Conservation (phyloP, 2,113 vertebrate species). For the Hemiprocne comata region DNA sequence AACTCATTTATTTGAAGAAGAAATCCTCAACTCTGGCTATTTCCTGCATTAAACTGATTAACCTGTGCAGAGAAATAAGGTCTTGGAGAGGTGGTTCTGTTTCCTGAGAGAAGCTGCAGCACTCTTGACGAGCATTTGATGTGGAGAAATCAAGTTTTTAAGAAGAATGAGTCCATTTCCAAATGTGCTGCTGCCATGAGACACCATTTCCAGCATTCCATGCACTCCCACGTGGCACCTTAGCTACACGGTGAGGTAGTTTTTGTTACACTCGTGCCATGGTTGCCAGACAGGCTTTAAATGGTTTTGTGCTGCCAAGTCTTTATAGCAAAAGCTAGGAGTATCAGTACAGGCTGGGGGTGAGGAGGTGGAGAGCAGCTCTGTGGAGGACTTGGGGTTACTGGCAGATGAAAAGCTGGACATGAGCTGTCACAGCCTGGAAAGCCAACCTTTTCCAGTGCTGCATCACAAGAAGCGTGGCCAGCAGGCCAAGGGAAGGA, state of each 20-base stretch:
- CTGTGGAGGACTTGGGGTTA: not conserved
- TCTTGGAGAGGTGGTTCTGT: constrained; percentile 5
- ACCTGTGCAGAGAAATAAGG: constrained; percentile 5
- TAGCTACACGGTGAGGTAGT: not conserved
- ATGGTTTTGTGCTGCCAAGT: not conserved
- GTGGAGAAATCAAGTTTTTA: not conserved
- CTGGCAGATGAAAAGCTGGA: not conserved
- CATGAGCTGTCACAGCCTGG: not conserved
- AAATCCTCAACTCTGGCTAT: not conserved
- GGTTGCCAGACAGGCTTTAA: not conserved
- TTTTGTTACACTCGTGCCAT: not conserved
- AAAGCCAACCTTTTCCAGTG: not conserved
- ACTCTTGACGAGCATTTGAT: not conserved
- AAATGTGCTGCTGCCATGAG: not conserved
- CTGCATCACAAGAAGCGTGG: not conserved
- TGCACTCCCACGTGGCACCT: not conserved
- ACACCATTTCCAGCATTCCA: not conserved
- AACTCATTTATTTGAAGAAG: constrained; percentile 3
- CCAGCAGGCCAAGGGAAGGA: not conserved
- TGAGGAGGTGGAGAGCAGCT: not conserved
- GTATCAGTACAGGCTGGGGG: not conserved
- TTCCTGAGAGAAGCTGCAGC: not conserved
- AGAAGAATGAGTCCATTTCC: not conserved
- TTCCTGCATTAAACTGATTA: constrained; percentile 42
- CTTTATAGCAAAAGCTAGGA: not conserved